Evolutionary conservation across 2,888 invertebrate species (phyloP).

Genomic region (Ypsolopha sequella): DNA sequence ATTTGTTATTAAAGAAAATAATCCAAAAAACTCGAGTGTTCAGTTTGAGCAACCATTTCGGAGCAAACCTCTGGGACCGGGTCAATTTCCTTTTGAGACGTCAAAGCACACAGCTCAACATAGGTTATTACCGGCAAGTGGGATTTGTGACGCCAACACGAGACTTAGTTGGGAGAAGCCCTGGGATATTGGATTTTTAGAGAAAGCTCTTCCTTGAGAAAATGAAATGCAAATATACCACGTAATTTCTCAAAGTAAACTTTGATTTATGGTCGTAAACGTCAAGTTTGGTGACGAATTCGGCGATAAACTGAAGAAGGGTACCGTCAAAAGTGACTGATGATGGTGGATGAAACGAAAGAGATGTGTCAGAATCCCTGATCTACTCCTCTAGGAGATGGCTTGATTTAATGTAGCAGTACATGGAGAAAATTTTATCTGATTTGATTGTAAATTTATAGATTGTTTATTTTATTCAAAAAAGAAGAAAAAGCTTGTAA

Average conservation of each 20-base stretch:
- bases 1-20: too few species aligned
- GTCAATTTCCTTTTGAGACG: constrained; percentile 42
- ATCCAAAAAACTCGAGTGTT: too few species aligned
- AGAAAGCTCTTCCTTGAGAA: not conserved
- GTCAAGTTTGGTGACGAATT: not conserved
- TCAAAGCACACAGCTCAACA: not conserved
- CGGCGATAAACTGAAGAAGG: not conserved
- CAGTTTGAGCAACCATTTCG: not conserved
- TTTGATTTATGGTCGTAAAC: too few species aligned
- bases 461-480: constrained; percentile 1
- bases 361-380: not conserved
- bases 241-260: too few species aligned
- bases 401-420: not conserved
- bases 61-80: constrained; percentile 12
- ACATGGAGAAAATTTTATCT: not conserved
- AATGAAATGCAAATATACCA: not conserved
- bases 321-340: not conserved
- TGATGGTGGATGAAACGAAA: not conserved
- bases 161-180: not conserved
- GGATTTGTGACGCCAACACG: not conserved
- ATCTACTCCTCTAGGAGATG: too few species aligned
- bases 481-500: constrained; percentile 7
- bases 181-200: not conserved
- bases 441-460: too few species aligned
- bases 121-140: constrained; percentile 21